These are phyloP conservation scores for Adelosebastes latens DNA, from an alignment of 2,797 vertebrate genomes.

Conservation along the genomic window DNA sequence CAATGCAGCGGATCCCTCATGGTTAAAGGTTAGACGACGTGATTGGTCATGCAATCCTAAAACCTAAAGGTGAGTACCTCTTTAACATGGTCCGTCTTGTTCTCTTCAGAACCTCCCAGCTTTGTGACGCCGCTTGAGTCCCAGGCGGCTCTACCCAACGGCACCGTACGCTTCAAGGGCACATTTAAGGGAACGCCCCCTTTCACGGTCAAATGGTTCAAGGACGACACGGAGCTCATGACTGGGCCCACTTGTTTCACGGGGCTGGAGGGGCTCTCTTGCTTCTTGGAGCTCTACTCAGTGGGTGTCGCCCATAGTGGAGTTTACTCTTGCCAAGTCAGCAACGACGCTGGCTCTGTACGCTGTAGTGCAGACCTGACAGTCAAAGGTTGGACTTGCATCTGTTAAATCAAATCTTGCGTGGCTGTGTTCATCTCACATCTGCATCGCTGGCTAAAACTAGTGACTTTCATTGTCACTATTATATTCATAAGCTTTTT, in stretches of 20 bases:
- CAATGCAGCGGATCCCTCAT: constrained; percentile 87
- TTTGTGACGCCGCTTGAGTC: constrained; percentile 90
- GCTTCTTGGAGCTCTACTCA: constrained; percentile 94
- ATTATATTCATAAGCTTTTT: constrained; percentile 10
- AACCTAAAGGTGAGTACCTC: constrained; percentile 51
- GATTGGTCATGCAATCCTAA: constrained; percentile 36
- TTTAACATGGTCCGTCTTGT: constrained; percentile 66
- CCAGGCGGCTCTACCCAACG: constrained; percentile 90
- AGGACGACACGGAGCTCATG: constrained; percentile 92
- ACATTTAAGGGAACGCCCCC: constrained; percentile 94
- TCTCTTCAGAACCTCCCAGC: constrained; percentile 91
- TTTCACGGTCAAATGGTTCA: constrained; percentile 97
- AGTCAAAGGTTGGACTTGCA: constrained; percentile 91
- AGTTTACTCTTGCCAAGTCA: constrained; percentile 94
- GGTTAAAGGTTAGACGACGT: constrained; percentile 82
- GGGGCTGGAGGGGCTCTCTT: constrained; percentile 90
- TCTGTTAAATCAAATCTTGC: constrained; percentile 54
- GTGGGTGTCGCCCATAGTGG: constrained; percentile 90
- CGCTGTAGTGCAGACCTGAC: constrained; percentile 90
- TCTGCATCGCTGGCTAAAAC: constrained; percentile 16
- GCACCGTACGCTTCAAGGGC: constrained; percentile 92
- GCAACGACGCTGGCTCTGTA: constrained; percentile 94
- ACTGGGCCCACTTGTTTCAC: constrained; percentile 93
- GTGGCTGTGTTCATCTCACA: constrained; percentile 26
- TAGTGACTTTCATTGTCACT: background rate